Conservation (phyloP, 2,797 vertebrate species). For the Acrossocheilus fasciatus region DNA sequence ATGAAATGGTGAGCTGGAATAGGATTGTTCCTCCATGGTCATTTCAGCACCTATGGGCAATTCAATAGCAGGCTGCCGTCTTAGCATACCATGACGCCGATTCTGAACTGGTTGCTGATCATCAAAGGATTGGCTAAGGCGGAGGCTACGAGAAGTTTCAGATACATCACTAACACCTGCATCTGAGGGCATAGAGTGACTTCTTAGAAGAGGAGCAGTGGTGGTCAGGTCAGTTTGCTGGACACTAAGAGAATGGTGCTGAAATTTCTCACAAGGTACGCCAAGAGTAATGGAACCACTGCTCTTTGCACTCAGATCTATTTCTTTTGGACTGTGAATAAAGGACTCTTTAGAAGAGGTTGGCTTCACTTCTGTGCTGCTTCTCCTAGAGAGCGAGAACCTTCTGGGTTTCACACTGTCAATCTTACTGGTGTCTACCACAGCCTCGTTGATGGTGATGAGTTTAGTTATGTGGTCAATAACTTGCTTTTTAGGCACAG, state of each 20-base stretch:
- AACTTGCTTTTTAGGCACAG: slow-evolving; percentile 93
- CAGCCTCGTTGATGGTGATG: slow-evolving; percentile 97
- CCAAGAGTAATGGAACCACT: slow-evolving; percentile 83
- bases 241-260: slow-evolving; percentile 69
- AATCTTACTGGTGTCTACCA: slow-evolving; percentile 98
- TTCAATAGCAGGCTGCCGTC: slow-evolving; percentile 94
- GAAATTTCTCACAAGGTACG: slow-evolving; percentile 83
- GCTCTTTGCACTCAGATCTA: slow-evolving; percentile 72
- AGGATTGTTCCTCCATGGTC: slow-evolving; percentile 79
- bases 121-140: slow-evolving; percentile 93
- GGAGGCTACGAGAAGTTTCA: slow-evolving; percentile 80
- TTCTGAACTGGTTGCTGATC: slow-evolving; percentile 83
- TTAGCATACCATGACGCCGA: slow-evolving; percentile 88
- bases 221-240: slow-evolving; percentile 73
- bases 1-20: slow-evolving; percentile 67
- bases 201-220: slow-evolving; percentile 89
- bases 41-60: slow-evolving; percentile 88
- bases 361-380: slow-evolving; percentile 90
- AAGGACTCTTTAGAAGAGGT: slow-evolving; percentile 82
- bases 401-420: slow-evolving; percentile 96
- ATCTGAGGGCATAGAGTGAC: slow-evolving; percentile 94
- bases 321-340: slow-evolving; percentile 81
- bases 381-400: slow-evolving; percentile 91
- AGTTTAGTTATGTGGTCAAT: slow-evolving; percentile 99
- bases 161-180: slow-evolving; percentile 82